Evolutionary conservation across 2,797 vertebrate genomes (phyloP).

Genomic region (Halcyon badia): DNA sequence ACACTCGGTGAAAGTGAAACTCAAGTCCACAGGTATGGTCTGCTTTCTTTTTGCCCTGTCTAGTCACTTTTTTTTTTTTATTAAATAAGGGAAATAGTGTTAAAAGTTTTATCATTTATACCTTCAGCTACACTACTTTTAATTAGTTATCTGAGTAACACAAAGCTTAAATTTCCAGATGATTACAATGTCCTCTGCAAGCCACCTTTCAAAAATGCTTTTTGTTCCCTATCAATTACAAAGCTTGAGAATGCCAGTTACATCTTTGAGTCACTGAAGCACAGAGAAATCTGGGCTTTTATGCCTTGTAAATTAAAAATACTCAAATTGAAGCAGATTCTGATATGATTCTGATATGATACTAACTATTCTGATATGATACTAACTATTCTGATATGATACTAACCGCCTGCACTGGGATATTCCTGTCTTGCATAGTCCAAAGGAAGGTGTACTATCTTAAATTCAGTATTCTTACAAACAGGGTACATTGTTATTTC

Average conservation of each 20-base stretch:
- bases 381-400: not conserved
- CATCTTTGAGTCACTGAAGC: not conserved
- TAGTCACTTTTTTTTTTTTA: accelerated
- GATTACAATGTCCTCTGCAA: not conserved
- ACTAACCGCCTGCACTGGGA: not conserved
- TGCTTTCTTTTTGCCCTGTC: not conserved
- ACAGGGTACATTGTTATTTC: not conserved
- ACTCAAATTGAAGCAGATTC: not conserved
- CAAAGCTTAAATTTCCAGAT: not conserved
- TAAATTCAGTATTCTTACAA: not conserved
- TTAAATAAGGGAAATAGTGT: not conserved
- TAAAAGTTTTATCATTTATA: not conserved
- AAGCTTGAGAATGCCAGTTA: not conserved
- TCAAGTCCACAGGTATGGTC: conserved; percentile 76
- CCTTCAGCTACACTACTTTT: not conserved
- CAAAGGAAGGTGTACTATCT: not conserved
- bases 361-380: not conserved
- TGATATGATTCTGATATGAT: too few relatives aligned
- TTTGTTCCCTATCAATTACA: not conserved
- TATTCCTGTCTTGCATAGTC: not conserved
- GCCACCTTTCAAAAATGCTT: not conserved
- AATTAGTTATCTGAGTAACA: not conserved
- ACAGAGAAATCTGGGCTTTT: not conserved
- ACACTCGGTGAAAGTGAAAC: not conserved
- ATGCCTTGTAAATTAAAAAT: not conserved